A percentile compares a stretch with the other conserved stretches of the same genome.
These are phyloP conservation scores for Osmerus eperlanus DNA, from an alignment of 2,113 vertebrate genomes.

Conservation along the genomic window DNA sequence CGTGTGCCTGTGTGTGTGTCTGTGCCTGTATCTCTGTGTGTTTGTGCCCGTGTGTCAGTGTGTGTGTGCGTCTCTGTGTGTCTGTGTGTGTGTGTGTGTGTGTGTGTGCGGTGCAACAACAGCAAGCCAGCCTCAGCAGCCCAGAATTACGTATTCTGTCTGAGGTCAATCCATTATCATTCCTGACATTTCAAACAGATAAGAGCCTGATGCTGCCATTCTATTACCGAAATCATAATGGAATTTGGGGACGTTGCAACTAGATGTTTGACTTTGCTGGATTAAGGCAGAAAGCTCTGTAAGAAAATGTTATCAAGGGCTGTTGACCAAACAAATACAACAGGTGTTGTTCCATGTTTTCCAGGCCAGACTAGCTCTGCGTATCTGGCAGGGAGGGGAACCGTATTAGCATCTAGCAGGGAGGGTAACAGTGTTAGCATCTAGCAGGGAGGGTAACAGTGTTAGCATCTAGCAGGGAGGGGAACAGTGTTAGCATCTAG, in stretches of 20 bases:
- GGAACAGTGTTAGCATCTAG: not conserved
- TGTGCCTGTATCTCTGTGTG: not conserved
- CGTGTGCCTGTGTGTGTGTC: not conserved
- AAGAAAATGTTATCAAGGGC: slow-evolving; percentile 21
- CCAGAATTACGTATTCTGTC: slow-evolving; percentile 20
- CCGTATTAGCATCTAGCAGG: not conserved
- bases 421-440: not conserved
- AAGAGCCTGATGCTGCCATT: slow-evolving; percentile 30
- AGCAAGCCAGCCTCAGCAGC: slow-evolving; percentile 1
- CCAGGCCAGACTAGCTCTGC: not conserved
- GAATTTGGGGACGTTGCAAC: slow-evolving; percentile 37
- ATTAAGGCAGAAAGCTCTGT: slow-evolving; percentile 24
- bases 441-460: not conserved
- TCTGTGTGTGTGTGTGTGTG: not conserved
- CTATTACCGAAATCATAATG: slow-evolving; percentile 39
- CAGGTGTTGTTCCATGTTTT: slow-evolving; percentile 17
- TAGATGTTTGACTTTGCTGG: slow-evolving; percentile 38
- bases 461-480: not conserved
- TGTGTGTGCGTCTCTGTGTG: not conserved
- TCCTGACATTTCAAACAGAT: slow-evolving; percentile 38
- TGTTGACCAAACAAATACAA: slow-evolving; percentile 35
- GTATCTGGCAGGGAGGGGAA: slow-evolving; percentile 2
- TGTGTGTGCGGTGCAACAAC: not conserved
- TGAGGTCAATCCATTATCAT: slow-evolving; percentile 34
- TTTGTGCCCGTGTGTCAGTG: not conserved